phyloP scores from a whole-genome alignment of 2,113 vertebrate species.

The Triplophysa tibetana region DNA sequence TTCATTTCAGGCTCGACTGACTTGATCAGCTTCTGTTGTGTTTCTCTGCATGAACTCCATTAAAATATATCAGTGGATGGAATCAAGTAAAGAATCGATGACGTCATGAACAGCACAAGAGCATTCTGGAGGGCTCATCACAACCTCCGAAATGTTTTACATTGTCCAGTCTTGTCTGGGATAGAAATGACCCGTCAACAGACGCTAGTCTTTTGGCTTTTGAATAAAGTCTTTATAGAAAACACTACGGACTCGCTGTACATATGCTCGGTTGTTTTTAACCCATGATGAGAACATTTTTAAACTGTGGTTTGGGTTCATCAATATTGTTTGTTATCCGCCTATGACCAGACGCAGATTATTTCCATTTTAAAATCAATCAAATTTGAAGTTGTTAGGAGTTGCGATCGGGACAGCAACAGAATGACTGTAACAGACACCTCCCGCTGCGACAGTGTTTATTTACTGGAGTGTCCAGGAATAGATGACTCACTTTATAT shows the following conservation, averaged over 20 bases:
- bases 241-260: too few relatives aligned
- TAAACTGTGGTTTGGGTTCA: too few relatives aligned
- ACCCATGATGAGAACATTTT: too few relatives aligned
- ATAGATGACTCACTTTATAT: background rate
- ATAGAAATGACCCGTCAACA: background rate
- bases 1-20: slow-evolving; percentile 23
- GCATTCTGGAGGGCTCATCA: background rate
- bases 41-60: background rate
- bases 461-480: background rate
- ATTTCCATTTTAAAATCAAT: background rate
- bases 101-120: background rate
- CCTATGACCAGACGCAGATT: background rate
- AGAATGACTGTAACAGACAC: background rate
- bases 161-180: background rate
- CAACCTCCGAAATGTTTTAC: background rate
- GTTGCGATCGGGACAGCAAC: background rate
- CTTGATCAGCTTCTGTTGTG: background rate
- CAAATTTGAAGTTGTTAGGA: too few relatives aligned
- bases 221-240: too few relatives aligned
- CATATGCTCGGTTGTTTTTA: too few relatives aligned
- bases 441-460: background rate
- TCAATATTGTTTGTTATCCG: background rate
- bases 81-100: background rate
- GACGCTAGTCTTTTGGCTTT: too few relatives aligned
- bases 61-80: background rate